These are phyloP conservation scores for Halcyon leucocephala DNA, from an alignment of 2,797 vertebrate species.

Conservation along the genomic window DNA sequence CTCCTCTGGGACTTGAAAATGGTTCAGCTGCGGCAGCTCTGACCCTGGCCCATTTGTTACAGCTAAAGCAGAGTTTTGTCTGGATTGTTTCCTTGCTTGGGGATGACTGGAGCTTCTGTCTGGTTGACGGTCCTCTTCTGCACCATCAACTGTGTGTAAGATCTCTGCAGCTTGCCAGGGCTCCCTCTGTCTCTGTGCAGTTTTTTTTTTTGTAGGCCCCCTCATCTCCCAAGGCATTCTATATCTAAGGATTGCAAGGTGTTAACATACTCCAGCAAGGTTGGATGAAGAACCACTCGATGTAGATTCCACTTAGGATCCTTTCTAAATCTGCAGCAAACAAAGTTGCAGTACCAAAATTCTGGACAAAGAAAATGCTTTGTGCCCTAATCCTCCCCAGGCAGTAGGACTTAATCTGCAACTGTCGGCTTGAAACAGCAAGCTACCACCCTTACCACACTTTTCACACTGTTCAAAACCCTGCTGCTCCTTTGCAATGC, in stretches of 20 bases:
- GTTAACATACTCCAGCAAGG: neutral
- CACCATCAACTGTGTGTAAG: neutral
- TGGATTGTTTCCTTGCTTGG: neutral
- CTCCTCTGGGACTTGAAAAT: neutral
- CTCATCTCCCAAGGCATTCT: neutral
- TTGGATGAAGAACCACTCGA: neutral
- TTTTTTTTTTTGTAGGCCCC: too few relatives aligned
- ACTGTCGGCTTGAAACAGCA: accelerated
- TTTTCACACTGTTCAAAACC: neutral
- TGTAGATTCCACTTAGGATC: neutral
- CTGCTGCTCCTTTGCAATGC: accelerated
- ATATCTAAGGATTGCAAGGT: neutral
- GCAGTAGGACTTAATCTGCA: neutral
- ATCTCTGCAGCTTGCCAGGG: neutral
- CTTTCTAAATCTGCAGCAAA: neutral
- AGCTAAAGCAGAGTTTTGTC: neutral
- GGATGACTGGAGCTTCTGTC: neutral
- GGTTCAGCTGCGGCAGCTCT: neutral
- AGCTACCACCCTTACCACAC: neutral
- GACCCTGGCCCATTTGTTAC: neutral
- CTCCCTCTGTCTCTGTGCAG: neutral
- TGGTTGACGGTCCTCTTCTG: neutral
- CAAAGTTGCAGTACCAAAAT: neutral
- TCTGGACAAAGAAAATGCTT: neutral
- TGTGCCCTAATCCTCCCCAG: neutral